A percentile compares a stretch with the other conserved stretches of the same genome.
Conservation (phyloP, 2,113 vertebrate genomes). For the Caranx ignobilis region DNA sequence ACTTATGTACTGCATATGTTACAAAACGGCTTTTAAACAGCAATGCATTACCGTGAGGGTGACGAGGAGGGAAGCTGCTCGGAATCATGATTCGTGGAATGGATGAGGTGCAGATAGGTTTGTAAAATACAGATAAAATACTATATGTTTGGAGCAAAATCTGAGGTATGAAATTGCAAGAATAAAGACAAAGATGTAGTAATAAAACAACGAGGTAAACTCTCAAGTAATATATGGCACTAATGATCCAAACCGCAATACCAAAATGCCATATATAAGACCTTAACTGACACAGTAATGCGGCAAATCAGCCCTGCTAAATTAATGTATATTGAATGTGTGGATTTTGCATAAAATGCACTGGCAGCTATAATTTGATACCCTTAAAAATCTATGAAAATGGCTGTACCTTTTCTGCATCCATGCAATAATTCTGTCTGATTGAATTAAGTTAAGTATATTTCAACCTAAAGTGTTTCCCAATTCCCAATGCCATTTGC, state of each 20-base stretch:
- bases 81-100: neutral
- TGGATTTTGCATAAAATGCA: neutral
- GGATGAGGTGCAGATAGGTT: neutral
- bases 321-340: neutral
- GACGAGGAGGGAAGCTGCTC: neutral
- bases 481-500: neutral
- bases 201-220: neutral
- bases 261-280: neutral
- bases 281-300: neutral
- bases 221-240: neutral
- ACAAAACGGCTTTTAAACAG: neutral
- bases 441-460: neutral
- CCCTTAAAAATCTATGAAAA: neutral
- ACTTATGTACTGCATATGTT: neutral
- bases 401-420: neutral
- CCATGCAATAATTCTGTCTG: neutral
- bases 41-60: neutral
- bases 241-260: neutral
- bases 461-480: neutral
- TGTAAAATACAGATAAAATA: neutral
- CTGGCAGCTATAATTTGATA: neutral
- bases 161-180: constrained; percentile 1
- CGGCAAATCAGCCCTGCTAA: neutral
- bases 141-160: neutral
- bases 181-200: neutral